Conservation (phyloP, 2,113 vertebrate species). For the Apodemus sylvaticus region DNA sequence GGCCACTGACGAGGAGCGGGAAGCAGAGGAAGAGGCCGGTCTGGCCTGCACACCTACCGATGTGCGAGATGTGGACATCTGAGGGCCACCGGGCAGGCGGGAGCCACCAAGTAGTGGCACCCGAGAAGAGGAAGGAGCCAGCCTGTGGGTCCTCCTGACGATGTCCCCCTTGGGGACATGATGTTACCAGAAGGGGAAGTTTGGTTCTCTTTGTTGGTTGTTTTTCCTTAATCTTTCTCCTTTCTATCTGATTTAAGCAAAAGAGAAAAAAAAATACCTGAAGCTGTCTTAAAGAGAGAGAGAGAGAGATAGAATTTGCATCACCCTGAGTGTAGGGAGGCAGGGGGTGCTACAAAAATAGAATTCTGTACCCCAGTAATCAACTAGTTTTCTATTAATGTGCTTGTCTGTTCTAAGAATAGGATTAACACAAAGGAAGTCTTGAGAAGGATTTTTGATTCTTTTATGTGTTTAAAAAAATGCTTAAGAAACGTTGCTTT, state of each 20-base stretch:
- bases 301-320: constrained; percentile 82
- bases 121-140: constrained; percentile 77
- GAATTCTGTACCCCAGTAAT: constrained; percentile 86
- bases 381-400: constrained; percentile 90
- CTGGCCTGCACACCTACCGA: constrained; percentile 98
- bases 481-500: constrained; percentile 26
- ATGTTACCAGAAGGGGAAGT: constrained; percentile 85
- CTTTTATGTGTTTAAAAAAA: constrained; percentile 69
- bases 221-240: constrained; percentile 59
- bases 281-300: constrained; percentile 80
- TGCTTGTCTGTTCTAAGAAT: constrained; percentile 87
- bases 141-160: constrained; percentile 76
- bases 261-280: constrained; percentile 77
- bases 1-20: constrained; percentile 92
- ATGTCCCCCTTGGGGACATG: constrained; percentile 81
- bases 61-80: constrained; percentile 97
- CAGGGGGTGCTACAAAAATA: constrained; percentile 84
- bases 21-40: constrained; percentile 93
- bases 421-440: constrained; percentile 85
- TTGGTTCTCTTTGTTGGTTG: constrained; percentile 72
- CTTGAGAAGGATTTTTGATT: constrained; percentile 85
- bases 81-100: constrained; percentile 81
- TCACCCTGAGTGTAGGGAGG: constrained; percentile 76
- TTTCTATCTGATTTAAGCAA: constrained; percentile 83
- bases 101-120: neutral